These are phyloP conservation scores for Protosalanx chinensis DNA, from an alignment of 2,797 vertebrate species.

Conservation along the genomic window DNA sequence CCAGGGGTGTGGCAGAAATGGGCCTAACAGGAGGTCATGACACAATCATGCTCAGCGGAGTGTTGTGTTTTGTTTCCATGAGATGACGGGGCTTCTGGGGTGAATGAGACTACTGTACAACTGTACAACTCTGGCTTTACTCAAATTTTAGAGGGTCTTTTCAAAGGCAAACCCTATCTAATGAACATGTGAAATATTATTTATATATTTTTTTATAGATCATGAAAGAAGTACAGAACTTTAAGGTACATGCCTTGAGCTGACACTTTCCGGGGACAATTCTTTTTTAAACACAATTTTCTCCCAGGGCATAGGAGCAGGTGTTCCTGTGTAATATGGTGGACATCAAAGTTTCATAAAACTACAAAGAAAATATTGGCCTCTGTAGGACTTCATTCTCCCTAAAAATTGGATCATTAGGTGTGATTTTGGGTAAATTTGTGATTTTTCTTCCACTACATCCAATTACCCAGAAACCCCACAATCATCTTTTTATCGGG, in stretches of 20 bases:
- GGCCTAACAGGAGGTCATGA: conserved; percentile 7
- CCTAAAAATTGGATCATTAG: background rate
- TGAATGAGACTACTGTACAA: conserved; percentile 52
- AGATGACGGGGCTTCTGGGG: conserved; percentile 38
- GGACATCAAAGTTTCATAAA: conserved; percentile 29
- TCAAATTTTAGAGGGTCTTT: background rate
- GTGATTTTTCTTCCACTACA: conserved; percentile 50
- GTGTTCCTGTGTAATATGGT: conserved; percentile 17
- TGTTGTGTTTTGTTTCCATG: conserved; percentile 24
- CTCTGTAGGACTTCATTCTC: background rate
- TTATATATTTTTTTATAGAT: background rate
- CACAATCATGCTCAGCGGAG: conserved; percentile 30
- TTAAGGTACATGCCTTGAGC: conserved; percentile 1
- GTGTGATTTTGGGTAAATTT: conserved; percentile 30
- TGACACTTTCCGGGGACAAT: background rate
- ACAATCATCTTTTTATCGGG: conserved; percentile 33
- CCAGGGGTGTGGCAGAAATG: conserved; percentile 45
- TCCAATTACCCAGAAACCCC: conserved; percentile 51
- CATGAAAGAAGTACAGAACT: background rate
- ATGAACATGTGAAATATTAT: background rate
- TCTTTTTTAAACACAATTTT: conserved; percentile 17
- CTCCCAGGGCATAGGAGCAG: conserved; percentile 16
- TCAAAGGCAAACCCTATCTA: background rate
- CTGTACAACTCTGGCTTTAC: conserved; percentile 39
- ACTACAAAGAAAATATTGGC: conserved; percentile 12